phyloP scores from a whole-genome alignment of 2,888 invertebrate genomes.

The Catonia carolina region DNA sequence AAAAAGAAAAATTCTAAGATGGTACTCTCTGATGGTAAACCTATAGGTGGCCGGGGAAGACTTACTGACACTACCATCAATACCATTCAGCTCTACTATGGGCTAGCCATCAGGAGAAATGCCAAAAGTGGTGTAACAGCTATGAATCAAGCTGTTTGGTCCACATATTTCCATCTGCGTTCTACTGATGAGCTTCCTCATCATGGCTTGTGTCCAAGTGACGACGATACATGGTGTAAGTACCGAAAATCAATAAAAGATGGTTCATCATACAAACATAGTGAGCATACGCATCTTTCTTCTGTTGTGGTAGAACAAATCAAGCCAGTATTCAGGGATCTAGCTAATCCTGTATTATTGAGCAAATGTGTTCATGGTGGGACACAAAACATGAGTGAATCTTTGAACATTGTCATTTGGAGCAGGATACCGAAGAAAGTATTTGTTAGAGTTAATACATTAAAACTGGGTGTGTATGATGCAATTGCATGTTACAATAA shows the following conservation, averaged over 20 bases:
- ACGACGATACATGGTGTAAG: slow-evolving; percentile 33
- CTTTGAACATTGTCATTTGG: no score
- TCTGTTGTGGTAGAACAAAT: neutral
- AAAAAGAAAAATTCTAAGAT: slow-evolving; percentile 1
- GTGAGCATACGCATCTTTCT: no score
- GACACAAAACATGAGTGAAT: slow-evolving; percentile 10
- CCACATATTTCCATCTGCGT: slow-evolving; percentile 32
- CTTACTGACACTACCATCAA: slow-evolving; percentile 33
- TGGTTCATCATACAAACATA: no score
- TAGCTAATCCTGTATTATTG: no score
- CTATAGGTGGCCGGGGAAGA: slow-evolving; percentile 29
- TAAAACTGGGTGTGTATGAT: slow-evolving; percentile 14
- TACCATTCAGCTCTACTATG: slow-evolving; percentile 34
- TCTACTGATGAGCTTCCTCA: slow-evolving; percentile 33
- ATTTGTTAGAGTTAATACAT: no score
- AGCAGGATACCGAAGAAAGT: no score
- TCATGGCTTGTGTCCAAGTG: slow-evolving; percentile 33
- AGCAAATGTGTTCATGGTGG: no score
- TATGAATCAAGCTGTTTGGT: slow-evolving; percentile 36
- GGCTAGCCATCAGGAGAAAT: slow-evolving; percentile 33
- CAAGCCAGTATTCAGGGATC: no score
- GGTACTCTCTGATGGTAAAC: slow-evolving; percentile 22
- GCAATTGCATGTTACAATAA: no score
- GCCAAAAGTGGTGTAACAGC: slow-evolving; percentile 26
- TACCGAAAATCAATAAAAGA: no score